Evolutionary conservation across 2,888 invertebrate species (phyloP).

Genomic region (Fabriciana adippe): DNA sequence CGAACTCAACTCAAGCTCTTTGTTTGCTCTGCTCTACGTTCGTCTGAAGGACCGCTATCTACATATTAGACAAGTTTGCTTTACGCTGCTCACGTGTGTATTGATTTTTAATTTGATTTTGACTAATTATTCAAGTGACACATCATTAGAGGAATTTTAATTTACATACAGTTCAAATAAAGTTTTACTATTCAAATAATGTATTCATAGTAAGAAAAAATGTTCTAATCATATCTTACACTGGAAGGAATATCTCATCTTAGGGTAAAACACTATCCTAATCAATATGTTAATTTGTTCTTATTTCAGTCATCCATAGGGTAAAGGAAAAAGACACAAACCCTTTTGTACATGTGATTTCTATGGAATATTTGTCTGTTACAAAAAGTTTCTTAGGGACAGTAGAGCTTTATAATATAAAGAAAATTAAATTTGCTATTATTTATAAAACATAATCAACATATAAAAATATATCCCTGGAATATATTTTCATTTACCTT

Average conservation of each 20-base stretch:
- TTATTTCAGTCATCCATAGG: too few species aligned
- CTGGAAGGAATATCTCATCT: too few species aligned
- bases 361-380: too few species aligned
- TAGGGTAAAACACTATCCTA: too few species aligned
- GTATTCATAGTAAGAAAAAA: background rate
- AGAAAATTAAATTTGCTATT: background rate
- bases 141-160: background rate
- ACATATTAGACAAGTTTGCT: conserved; percentile 46
- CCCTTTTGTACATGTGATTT: too few species aligned
- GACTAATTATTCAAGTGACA: conserved; percentile 19
- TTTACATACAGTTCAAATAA: background rate
- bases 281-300: too few species aligned
- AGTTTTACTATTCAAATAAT: background rate
- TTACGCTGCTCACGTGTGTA: conserved; percentile 19
- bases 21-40: conserved; percentile 59
- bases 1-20: conserved; percentile 51
- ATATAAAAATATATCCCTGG: background rate
- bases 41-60: conserved; percentile 51
- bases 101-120: conserved; percentile 32
- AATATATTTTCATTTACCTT: background rate
- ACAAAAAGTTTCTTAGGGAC: too few species aligned
- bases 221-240: too few species aligned
- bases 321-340: too few species aligned
- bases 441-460: background rate
- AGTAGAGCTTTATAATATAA: too few species aligned